phyloP scores from a whole-genome alignment of 2,113 vertebrate species.

The Pardalotus punctatus region DNA sequence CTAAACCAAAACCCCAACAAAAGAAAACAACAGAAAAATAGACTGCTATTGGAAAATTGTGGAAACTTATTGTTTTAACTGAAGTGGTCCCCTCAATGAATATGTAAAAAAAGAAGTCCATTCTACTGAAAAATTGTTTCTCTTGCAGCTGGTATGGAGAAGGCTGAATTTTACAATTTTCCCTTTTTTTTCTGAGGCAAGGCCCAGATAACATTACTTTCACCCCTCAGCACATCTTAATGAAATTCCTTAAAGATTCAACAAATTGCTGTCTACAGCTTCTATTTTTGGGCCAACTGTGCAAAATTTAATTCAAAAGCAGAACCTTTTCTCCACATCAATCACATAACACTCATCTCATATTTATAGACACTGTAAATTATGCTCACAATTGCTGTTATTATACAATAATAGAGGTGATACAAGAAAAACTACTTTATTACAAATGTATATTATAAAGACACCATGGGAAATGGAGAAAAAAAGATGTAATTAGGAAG shows the following conservation, averaged over 20 bases:
- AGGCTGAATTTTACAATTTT: neutral
- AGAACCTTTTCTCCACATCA: neutral
- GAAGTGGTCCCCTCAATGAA: neutral
- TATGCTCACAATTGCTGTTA: neutral
- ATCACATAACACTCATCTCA: neutral
- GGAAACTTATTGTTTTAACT: neutral
- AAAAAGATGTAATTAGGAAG: neutral
- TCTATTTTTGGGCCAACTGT: neutral
- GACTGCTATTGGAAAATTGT: neutral
- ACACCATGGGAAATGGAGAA: rapidly evolving
- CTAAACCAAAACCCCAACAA: neutral
- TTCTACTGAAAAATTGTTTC: neutral
- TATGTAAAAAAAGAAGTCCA: neutral
- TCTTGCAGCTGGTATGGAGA: neutral
- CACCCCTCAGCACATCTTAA: neutral
- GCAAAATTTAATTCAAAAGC: neutral
- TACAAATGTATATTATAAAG: neutral
- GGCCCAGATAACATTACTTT: neutral
- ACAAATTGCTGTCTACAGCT: neutral
- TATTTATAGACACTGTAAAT: neutral
- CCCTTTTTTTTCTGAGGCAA: neutral
- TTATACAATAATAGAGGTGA: neutral
- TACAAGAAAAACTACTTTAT: neutral
- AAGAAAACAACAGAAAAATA: neutral
- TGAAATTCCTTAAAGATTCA: neutral